These are phyloP conservation scores for Amphipoea oculea DNA, from an alignment of 2,888 invertebrate genomes.

Conservation along the genomic window DNA sequence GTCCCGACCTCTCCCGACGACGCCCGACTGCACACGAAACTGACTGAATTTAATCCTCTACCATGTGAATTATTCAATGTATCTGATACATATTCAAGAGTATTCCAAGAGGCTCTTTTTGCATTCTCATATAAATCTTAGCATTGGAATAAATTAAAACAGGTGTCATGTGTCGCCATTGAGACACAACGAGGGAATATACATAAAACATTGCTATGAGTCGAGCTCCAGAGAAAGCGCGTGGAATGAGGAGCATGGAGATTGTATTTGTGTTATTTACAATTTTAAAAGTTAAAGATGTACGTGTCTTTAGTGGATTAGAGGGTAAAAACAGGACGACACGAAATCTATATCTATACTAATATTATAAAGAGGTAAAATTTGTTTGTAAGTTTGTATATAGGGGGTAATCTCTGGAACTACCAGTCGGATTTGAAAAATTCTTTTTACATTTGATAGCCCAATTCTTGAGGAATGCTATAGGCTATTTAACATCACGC, in stretches of 20 bases:
- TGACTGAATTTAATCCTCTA: slow-evolving; percentile 48
- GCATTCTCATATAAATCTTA: slow-evolving; percentile 62
- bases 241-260: slow-evolving; percentile 2
- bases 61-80: slow-evolving; percentile 59
- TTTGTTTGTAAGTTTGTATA: too few relatives aligned
- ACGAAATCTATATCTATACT: not conserved
- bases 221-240: slow-evolving; percentile 12
- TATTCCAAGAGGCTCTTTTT: slow-evolving; percentile 53
- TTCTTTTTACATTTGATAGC: too few relatives aligned
- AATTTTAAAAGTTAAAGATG: not conserved
- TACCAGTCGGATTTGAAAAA: too few relatives aligned
- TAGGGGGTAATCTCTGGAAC: too few relatives aligned
- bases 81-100: slow-evolving; percentile 58
- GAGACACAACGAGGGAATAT: slow-evolving; percentile 28
- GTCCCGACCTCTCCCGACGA: slow-evolving; percentile 29
- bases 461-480: too few relatives aligned
- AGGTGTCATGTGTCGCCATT: slow-evolving; percentile 48
- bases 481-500: too few relatives aligned
- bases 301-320: slow-evolving; percentile 3
- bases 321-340: not conserved
- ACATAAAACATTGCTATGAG: slow-evolving; percentile 42
- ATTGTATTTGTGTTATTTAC: slow-evolving; percentile 30
- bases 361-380: too few relatives aligned
- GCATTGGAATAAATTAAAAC: slow-evolving; percentile 57
- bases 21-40: slow-evolving; percentile 35